Conservation (phyloP, 1,140 invertebrate genomes). For the Venustaconcha ellipsiformis region DNA sequence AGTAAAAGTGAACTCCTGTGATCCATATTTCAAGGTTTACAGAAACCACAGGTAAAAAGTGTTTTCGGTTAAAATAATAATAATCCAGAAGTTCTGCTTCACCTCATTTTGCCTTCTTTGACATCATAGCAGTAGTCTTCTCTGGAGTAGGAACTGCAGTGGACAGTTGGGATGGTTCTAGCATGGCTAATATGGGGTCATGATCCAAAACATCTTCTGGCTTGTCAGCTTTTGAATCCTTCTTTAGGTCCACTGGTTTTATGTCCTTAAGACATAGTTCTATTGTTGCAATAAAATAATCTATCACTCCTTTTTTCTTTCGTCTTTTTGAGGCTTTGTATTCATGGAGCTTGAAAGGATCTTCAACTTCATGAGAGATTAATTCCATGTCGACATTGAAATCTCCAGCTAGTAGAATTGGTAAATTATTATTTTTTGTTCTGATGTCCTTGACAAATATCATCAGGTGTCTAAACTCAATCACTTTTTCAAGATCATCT, state of each 20-base stretch:
- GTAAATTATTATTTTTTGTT: not conserved
- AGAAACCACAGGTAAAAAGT: no score
- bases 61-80: no score
- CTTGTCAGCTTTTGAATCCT: not conserved
- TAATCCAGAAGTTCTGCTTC: no score
- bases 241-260: constrained; percentile 3
- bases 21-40: no score
- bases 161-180: no score
- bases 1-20: no score
- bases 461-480: constrained; percentile 13
- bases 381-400: constrained; percentile 14
- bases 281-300: constrained; percentile 9
- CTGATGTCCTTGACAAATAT: not conserved
- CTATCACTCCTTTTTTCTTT: not conserved
- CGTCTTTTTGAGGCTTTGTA: constrained; percentile 6
- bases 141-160: no score
- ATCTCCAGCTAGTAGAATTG: constrained; percentile 13
- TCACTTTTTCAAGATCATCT: constrained; percentile 7
- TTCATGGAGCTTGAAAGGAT: constrained; percentile 8
- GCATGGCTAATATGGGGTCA: constrained; percentile 3
- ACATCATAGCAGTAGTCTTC: no score
- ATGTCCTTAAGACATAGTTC: not conserved
- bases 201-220: constrained; percentile 6
- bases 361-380: not conserved
- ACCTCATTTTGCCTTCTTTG: no score